Percentiles rank a stretch among this genome's conserved stretches.
Evolutionary conservation across 1,140 invertebrate genomes (phyloP).

Genomic region (Oncopodura yosiiana): DNA sequence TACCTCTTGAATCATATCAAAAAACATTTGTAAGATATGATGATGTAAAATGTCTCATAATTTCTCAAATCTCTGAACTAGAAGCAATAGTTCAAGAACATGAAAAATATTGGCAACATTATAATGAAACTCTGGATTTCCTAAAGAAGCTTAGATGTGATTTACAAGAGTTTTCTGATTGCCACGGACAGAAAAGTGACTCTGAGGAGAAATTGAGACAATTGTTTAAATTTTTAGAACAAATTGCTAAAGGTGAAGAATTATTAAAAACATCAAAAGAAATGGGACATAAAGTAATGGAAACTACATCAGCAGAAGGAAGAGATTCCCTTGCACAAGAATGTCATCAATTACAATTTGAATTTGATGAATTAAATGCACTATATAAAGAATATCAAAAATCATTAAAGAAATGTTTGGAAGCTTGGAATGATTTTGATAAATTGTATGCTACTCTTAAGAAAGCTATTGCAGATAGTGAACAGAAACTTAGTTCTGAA

Average conservation of each 20-base stretch:
- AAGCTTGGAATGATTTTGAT: conserved; percentile 75
- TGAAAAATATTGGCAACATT: conserved; percentile 71
- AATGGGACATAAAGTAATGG: conserved; percentile 63
- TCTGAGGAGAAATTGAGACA: conserved; percentile 62
- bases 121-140: conserved; percentile 75
- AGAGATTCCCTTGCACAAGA: conserved; percentile 75
- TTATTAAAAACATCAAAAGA: conserved; percentile 63
- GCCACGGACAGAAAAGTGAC: conserved; percentile 67
- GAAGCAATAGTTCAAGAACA: conserved; percentile 76
- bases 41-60: conserved; percentile 47
- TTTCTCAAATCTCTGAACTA: conserved; percentile 33
- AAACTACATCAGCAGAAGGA: conserved; percentile 72
- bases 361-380: conserved; percentile 77
- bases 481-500: conserved; percentile 53
- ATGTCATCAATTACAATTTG: conserved; percentile 67
- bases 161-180: conserved; percentile 71
- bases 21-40: conserved; percentile 60
- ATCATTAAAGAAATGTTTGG: conserved; percentile 65
- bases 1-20: conserved; percentile 44
- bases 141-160: conserved; percentile 70
- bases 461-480: conserved; percentile 65
- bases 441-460: conserved; percentile 63
- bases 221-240: conserved; percentile 55
- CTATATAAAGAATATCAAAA: conserved; percentile 67
- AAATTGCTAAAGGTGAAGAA: conserved; percentile 50